Base-by-base conservation (phyloP, 2,797 vertebrate genomes). In the Melanotaenia pygmaea region DNA sequence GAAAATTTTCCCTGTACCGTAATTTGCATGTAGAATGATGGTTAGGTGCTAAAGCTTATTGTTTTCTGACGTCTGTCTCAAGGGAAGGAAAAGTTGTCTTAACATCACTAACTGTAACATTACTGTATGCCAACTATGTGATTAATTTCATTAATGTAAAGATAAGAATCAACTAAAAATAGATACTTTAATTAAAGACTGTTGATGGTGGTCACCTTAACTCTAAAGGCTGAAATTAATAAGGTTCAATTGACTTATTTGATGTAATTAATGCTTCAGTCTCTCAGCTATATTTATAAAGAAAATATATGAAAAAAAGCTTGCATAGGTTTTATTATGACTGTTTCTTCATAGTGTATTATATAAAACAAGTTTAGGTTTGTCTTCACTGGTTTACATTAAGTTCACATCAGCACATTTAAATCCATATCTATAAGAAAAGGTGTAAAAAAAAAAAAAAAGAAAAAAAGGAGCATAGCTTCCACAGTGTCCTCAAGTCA, bases 401-500 rank as follows among this genome's bases (percentile, higher is more conserved):
- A 32, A 5, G 61, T 61, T 70, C 57, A 73, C 13, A 50, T 64
- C 22, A 63, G 47, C 14, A 51, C 22, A 66, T 72, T 26, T 54
- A 57, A 71, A 83, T 77, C 11, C 35, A 76, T 58, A 66, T 81
- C 79, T 78, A 35, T 54, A 67, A 67, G 67, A 72, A 57, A 76
- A 75, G 50, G 67, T 71, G 74, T 35, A 53, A 67, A 81, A 74
- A 22, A 14, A 14, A 3, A 38, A 72, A 64, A 67, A 79, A 67
- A 78, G 69, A 37, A 82, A 77, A 77, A 83, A 79, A 88, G 65
- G 77, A 80, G 65, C 89, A 65, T 86, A 84, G 80, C 71, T 28
- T 67, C 60, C 70, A 69, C 32, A 45, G 64, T 89, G 83, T 90
- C 87, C 86, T 89, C 72, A 59, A 54, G 86, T 91, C 77, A 91